A percentile compares a stretch with the other conserved stretches of the same genome.
These are phyloP conservation scores for Centropristis striata DNA, from an alignment of 2,113 vertebrate genomes.

Conservation along the genomic window DNA sequence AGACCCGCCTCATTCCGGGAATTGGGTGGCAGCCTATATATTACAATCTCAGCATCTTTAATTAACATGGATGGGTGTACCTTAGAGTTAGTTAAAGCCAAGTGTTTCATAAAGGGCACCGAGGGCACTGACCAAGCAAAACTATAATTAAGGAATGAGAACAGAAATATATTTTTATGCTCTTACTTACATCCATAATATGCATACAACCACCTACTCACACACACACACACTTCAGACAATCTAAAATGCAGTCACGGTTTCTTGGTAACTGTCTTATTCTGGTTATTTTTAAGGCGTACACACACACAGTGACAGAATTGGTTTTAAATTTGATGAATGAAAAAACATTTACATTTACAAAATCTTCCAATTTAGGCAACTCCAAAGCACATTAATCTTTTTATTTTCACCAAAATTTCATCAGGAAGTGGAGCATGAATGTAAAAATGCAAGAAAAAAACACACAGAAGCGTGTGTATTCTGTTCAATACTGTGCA, in stretches of 20 bases:
- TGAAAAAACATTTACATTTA: not conserved
- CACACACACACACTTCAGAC: not conserved
- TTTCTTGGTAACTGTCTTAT: constrained; percentile 42
- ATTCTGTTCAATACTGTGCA: not conserved
- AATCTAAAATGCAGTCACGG: constrained; percentile 31
- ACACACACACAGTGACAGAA: not conserved
- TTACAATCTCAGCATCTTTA: too few relatives aligned
- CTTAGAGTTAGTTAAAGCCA: too few relatives aligned
- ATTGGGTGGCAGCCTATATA: too few relatives aligned
- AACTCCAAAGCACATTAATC: not conserved
- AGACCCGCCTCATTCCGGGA: too few relatives aligned
- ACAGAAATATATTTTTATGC: not conserved
- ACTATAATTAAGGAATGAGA: too few relatives aligned
- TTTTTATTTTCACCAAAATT: not conserved
- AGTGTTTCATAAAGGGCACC: too few relatives aligned
- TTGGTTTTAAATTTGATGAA: constrained; percentile 1
- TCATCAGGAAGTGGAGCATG: not conserved
- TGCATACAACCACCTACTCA: constrained; percentile 6
- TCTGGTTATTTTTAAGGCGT: constrained; percentile 17
- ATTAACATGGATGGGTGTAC: too few relatives aligned
- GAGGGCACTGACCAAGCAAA: too few relatives aligned
- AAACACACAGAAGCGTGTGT: not conserved
- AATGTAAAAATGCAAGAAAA: not conserved
- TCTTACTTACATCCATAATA: constrained; percentile 11
- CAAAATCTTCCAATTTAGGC: not conserved